These are phyloP conservation scores for Eulithis testata DNA, from an alignment of 2,888 invertebrate species.

Conservation along the genomic window DNA sequence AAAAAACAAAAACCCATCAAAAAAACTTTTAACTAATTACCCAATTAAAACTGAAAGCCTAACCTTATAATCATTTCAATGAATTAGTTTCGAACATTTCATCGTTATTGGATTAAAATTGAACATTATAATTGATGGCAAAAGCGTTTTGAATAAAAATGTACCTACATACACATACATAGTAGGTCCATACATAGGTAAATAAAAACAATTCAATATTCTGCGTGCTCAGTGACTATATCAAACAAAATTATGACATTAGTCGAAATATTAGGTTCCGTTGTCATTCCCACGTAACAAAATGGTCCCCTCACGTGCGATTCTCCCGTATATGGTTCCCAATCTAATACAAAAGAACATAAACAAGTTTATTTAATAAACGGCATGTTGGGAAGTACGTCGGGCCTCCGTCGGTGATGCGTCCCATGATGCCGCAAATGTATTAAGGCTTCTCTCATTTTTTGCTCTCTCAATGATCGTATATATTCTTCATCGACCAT, in stretches of 20 bases:
- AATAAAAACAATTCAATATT: background rate
- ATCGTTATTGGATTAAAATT: conserved; percentile 3
- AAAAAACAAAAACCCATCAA: background rate
- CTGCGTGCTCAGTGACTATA: conserved; percentile 26
- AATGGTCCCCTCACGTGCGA: conserved; percentile 40
- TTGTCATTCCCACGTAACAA: conserved; percentile 37
- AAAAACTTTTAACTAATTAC: conserved; percentile 12
- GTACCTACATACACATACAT: conserved; percentile 4
- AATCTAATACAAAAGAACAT: conserved; percentile 42
- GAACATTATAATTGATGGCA: background rate
- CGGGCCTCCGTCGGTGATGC: conserved; percentile 73
- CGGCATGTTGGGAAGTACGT: conserved; percentile 67
- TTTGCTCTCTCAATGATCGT: conserved; percentile 71
- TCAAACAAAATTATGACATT: conserved; percentile 37
- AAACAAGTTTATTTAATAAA: conserved; percentile 68
- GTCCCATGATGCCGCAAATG: conserved; percentile 77
- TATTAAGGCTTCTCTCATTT: conserved; percentile 73
- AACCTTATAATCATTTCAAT: background rate
- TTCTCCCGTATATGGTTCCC: conserved; percentile 34
- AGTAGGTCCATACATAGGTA: background rate
- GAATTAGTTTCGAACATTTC: conserved; percentile 1
- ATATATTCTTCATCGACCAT: conserved; percentile 72
- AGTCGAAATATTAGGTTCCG: conserved; percentile 33
- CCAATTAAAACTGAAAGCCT: background rate
- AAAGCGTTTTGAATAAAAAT: conserved; percentile 3